These are phyloP conservation scores for Monodelphis domestica DNA, from an alignment of 2,797 vertebrate genomes.

Conservation along the genomic window DNA sequence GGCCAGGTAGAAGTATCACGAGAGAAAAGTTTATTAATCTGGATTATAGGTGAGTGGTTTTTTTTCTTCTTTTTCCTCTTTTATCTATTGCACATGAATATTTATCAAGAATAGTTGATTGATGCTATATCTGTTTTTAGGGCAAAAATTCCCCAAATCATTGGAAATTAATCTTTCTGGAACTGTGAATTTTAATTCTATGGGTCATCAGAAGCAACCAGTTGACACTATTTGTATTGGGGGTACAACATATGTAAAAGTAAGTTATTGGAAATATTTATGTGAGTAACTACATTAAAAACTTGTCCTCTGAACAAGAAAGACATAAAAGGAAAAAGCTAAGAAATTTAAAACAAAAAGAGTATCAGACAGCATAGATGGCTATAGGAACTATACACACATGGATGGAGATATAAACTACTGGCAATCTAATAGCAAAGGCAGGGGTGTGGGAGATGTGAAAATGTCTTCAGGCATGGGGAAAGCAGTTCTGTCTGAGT, in stretches of 20 bases:
- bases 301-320: background rate
- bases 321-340: background rate
- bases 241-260: conserved; percentile 94
- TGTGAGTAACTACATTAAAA: conserved; percentile 33
- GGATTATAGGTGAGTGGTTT: conserved; percentile 89
- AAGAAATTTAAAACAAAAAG: background rate
- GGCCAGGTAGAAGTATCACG: conserved; percentile 92
- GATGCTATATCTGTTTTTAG: conserved; percentile 82
- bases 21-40: conserved; percentile 94
- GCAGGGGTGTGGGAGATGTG: no score
- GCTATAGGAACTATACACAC: background rate
- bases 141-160: conserved; percentile 96
- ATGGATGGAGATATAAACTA: background rate
- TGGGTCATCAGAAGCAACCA: conserved; percentile 81
- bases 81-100: conserved; percentile 36
- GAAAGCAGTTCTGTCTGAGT: background rate
- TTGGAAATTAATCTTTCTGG: conserved; percentile 93
- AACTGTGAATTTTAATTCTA: conserved; percentile 87
- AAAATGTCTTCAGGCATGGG: no score
- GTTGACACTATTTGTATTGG: conserved; percentile 91
- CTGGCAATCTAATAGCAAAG: background rate
- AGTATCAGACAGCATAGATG: background rate
- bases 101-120: conserved; percentile 41
- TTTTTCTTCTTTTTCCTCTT: conserved; percentile 18
- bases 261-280: conserved; percentile 77